phyloP scores from a whole-genome alignment of 2,113 vertebrate genomes.

The Oreochromis tanganicae region DNA sequence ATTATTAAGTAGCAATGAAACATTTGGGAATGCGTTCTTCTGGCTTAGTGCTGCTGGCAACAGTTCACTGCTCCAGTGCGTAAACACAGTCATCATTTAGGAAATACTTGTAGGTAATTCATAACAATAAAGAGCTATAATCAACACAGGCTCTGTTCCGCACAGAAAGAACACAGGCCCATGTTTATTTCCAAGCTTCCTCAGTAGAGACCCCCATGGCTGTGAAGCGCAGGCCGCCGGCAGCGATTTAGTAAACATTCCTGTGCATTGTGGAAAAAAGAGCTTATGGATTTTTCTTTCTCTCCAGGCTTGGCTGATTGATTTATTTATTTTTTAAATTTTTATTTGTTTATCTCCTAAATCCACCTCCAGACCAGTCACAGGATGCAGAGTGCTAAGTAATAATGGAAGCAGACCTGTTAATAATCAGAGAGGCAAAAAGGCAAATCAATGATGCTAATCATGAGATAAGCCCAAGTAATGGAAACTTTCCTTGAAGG shows the following conservation, averaged over 20 bases:
- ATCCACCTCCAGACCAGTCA: background rate
- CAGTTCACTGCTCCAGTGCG: background rate
- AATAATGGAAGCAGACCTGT: background rate
- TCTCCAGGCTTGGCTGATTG: background rate
- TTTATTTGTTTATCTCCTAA: background rate
- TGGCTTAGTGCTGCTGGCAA: background rate
- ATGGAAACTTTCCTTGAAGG: conserved; percentile 37
- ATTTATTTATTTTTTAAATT: background rate
- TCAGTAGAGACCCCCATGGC: conserved; percentile 7
- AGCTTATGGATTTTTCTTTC: background rate
- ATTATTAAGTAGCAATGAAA: background rate
- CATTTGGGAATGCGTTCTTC: background rate
- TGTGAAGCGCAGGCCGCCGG: conserved; percentile 42
- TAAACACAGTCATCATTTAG: conserved; percentile 60
- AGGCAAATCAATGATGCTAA: conserved; percentile 37
- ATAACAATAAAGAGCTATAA: conserved; percentile 66
- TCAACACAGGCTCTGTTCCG: conserved; percentile 30
- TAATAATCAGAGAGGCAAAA: conserved; percentile 18
- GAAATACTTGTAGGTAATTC: conserved; percentile 65
- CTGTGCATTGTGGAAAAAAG: background rate
- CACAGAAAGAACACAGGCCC: conserved; percentile 27
- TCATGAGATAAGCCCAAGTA: conserved; percentile 46
- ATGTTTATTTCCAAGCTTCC: conserved; percentile 67
- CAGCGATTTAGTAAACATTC: conserved; percentile 48
- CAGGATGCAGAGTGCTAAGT: background rate